phyloP scores from a whole-genome alignment of 2,113 vertebrate species.

The Gymnarchus niloticus region DNA sequence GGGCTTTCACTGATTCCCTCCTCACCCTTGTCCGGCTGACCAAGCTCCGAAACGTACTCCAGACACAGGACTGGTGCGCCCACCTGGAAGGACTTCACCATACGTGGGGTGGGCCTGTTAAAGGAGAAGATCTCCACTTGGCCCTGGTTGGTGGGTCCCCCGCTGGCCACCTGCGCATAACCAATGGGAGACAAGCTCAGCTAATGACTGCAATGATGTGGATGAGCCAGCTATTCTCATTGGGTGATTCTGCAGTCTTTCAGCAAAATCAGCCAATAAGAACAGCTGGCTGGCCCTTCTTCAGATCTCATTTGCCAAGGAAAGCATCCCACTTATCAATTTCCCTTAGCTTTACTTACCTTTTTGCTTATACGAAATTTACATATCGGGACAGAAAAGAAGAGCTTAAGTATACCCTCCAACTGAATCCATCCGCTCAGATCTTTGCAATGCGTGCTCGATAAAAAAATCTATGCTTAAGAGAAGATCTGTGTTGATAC shows the following conservation, averaged over 20 bases:
- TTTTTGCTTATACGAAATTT: constrained; percentile 12
- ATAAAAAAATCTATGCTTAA: constrained; percentile 19
- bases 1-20: constrained; percentile 8
- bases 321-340: not conserved
- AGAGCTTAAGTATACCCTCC: not conserved
- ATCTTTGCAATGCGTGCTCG: constrained; percentile 30
- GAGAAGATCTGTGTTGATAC: not conserved
- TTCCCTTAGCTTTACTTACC: not conserved
- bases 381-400: not conserved
- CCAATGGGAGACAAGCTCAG: constrained; percentile 4
- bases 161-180: constrained; percentile 64
- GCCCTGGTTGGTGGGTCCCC: constrained; percentile 60
- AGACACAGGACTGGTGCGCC: constrained; percentile 68
- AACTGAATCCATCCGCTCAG: constrained; percentile 18
- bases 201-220: not conserved
- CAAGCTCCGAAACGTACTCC: constrained; percentile 62
- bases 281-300: not conserved
- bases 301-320: not conserved
- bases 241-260: not conserved
- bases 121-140: constrained; percentile 80
- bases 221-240: not conserved
- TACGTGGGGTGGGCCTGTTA: constrained; percentile 68
- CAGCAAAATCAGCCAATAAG: not conserved
- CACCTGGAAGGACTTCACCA: constrained; percentile 72
- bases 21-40: constrained; percentile 34